Base-by-base conservation (phyloP, 1,140 invertebrate genomes). In the Scylla paramamosain region DNA sequence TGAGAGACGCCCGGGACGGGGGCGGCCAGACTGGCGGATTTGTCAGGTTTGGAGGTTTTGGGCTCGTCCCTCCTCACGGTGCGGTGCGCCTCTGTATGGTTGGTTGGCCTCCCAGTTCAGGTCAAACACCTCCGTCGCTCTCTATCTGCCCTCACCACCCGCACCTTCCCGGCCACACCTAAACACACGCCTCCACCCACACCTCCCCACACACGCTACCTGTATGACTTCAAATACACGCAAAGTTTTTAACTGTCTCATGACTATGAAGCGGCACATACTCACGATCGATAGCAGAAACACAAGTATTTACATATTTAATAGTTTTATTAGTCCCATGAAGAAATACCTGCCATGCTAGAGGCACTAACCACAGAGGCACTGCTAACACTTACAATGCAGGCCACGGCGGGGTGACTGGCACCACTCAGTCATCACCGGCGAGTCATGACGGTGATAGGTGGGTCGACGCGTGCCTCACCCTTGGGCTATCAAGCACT, bases 111-210 rank as follows among this genome's bases (percentile, higher is more conserved):
- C 20, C 12, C 32, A 32, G 86, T 87, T 87, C 86, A 87, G 86
- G 86, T 46, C 86, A 87, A 87, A 39, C 86, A 87, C 86, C 86
- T 87, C 39, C 29, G 86, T 8, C 86, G 12, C 86, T 87, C 86
- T 87, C 31, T 87, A 25, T 31, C 31, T 10, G n/a, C 86, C 31
- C 39, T 29, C 86, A 87, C 86, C 86, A n/a, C 67, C 25, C n/a
- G 67, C 67, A 77, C 67, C 52, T 59, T 59, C 52, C 52, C 67
- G 67, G 12, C 25, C n/a, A n/a, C 67, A 7, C 67, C 10, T n/a
- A 7, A 77, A 77, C 67, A 14, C 67, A 77, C 67, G 67, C 67
- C 67, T 77, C 67, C 67, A 77, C 67, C 67, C 67, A n/a, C 67
- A 20, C 67, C 67, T 77, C 67, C n/a, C 20, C 67, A 25, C 0